A percentile compares a stretch with the other conserved stretches of the same genome.
These are phyloP conservation scores for Chloroceryle aenea DNA, from an alignment of 2,113 vertebrate species.

Conservation along the genomic window DNA sequence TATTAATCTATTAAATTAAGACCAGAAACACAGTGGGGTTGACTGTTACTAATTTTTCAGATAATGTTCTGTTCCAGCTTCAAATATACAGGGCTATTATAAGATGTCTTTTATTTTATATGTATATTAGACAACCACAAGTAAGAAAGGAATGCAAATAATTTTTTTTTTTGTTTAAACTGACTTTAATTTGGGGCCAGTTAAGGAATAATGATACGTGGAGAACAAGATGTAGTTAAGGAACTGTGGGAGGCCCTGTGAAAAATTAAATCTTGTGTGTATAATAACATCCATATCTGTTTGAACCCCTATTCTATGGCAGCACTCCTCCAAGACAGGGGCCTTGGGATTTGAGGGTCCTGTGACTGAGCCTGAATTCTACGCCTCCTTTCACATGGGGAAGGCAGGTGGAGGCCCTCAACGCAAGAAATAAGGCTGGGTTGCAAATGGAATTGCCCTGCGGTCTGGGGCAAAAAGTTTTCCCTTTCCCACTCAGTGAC, in stretches of 20 bases:
- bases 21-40: not conserved
- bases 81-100: not conserved
- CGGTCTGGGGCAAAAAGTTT: not conserved
- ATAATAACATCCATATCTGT: not conserved
- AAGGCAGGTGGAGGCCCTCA: not conserved
- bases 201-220: not conserved
- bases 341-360: not conserved
- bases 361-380: not conserved
- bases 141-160: not conserved
- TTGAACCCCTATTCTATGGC: not conserved
- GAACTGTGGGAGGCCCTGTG: not conserved
- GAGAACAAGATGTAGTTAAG: not conserved
- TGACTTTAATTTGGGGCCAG: not conserved
- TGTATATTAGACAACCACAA: not conserved
- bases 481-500: not conserved
- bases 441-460: not conserved
- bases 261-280: not conserved
- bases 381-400: fast-evolving
- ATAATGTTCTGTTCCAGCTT: not conserved
- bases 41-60: not conserved
- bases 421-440: not conserved
- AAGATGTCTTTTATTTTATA: not conserved
- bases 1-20: slow-evolving; percentile 44
- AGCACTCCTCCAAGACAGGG: not conserved
- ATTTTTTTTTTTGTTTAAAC: not conserved